Conservation (phyloP, 2,888 invertebrate species). For the Galerucella calmariensis region DNA sequence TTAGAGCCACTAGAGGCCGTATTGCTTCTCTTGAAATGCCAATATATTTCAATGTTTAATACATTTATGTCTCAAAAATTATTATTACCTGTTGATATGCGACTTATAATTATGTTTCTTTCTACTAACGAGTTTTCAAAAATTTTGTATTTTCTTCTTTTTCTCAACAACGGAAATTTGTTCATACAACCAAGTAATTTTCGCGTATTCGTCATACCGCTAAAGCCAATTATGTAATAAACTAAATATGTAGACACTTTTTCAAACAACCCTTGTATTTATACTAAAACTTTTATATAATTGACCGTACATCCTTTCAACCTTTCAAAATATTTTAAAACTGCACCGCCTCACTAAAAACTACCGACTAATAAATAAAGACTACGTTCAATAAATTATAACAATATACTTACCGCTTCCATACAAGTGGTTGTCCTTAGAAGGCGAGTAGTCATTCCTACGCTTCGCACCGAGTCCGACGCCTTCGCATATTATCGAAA, state of each 20-base stretch:
- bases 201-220: constrained; percentile 1
- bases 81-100: background rate
- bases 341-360: background rate
- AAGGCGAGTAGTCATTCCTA: constrained; percentile 70
- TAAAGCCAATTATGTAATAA: background rate
- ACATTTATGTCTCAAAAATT: background rate
- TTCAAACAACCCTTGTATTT: background rate
- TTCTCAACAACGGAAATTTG: constrained; percentile 5
- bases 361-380: background rate
- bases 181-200: constrained; percentile 6
- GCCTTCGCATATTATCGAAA: constrained; percentile 58
- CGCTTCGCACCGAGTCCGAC: constrained; percentile 66
- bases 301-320: background rate
- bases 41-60: too few relatives aligned
- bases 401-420: constrained; percentile 47
- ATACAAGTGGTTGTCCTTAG: constrained; percentile 60
- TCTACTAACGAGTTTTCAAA: background rate
- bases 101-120: background rate
- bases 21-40: too few relatives aligned
- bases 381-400: background rate
- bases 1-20: too few relatives aligned
- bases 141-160: constrained; percentile 3
- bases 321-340: background rate
- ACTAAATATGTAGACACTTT: background rate
- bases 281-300: background rate